phyloP scores from a whole-genome alignment of 2,888 invertebrate genomes.

The Campopleginae sp. region DNA sequence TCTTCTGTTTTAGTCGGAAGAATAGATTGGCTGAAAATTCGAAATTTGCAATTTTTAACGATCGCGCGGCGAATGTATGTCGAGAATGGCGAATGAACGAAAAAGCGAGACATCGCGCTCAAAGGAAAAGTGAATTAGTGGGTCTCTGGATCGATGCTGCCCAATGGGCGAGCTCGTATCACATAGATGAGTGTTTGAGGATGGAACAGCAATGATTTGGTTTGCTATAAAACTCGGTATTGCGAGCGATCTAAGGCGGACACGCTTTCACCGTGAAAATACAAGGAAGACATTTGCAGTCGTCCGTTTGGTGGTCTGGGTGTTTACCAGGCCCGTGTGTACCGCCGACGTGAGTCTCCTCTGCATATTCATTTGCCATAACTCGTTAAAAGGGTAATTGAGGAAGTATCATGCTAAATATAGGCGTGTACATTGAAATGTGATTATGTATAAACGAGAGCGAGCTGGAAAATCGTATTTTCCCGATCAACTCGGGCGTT shows the following conservation, averaged over 20 bases:
- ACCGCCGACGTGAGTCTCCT: neutral
- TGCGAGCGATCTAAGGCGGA: constrained; percentile 57
- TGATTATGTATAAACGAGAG: constrained; percentile 27
- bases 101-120: neutral
- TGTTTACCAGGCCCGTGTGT: constrained; percentile 1
- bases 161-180: neutral
- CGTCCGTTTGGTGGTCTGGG: constrained; percentile 25
- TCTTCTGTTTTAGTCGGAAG: no score
- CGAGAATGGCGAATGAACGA: neutral
- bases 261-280: constrained; percentile 69
- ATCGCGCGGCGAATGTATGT: neutral
- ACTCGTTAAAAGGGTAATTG: constrained; percentile 61
- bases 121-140: neutral
- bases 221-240: constrained; percentile 24
- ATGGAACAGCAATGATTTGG: constrained; percentile 40
- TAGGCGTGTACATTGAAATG: neutral
- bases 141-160: neutral
- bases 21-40: no score
- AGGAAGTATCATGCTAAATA: constrained; percentile 52
- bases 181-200: neutral
- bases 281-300: constrained; percentile 56
- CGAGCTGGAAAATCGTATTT: constrained; percentile 45
- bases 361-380: constrained; percentile 51
- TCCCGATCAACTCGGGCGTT: constrained; percentile 22
- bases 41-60: no score